Base-by-base conservation (phyloP, 2,888 invertebrate genomes). In the Sussaba pulchella region DNA sequence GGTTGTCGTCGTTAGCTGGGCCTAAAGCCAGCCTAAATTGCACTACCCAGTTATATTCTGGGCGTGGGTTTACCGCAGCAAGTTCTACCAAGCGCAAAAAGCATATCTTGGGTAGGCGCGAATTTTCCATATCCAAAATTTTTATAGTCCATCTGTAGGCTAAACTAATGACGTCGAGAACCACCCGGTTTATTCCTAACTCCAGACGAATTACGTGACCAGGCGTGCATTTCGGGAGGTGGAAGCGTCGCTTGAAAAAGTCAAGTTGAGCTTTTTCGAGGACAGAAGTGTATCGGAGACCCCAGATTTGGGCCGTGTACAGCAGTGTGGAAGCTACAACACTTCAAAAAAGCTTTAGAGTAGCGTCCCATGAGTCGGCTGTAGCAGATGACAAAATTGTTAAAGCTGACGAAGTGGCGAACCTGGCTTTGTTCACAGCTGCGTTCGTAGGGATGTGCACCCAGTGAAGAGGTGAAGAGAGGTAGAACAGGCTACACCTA, bases 361-460 rank as follows among this genome's bases (percentile, higher is more conserved):
- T 26, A 0, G 24, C 47, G 0, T 41, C 47, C 43, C 45, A 41
- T 6, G 47, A 17, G 17, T 19, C 47, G 0, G 6, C 47, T 19
- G 9, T 47, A 6, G 47, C 47, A 1, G 19, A 17, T 3, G 31
- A n/a, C 47, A 43, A 8, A 4, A 47, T 64, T 10, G 64, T 5
- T 6, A 43, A 12, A 10, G 31, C 64, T 6, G 64, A 36, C 26
- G 43, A 41, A 2, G 64, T 3, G 36, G 64, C 64, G 14, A 21
- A 12, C 14, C 17, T 45, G 45, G 45, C 47, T n/a, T 71, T 71
- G 10, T 19, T 36, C 10, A 47, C 39, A 6, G 59, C 45, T 2
- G 59, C n/a, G 14, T 45, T 71, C 12, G 71, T 14, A 12, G 41
- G 24, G 19, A 57, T n/a, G 17, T 26, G 45, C 1, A n/a, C 57